Evolutionary conservation across 2,113 vertebrate species (phyloP), one percentile per base, ranked within the genome.

Genomic region (Phyllopteryx taeniolatus): DNA sequence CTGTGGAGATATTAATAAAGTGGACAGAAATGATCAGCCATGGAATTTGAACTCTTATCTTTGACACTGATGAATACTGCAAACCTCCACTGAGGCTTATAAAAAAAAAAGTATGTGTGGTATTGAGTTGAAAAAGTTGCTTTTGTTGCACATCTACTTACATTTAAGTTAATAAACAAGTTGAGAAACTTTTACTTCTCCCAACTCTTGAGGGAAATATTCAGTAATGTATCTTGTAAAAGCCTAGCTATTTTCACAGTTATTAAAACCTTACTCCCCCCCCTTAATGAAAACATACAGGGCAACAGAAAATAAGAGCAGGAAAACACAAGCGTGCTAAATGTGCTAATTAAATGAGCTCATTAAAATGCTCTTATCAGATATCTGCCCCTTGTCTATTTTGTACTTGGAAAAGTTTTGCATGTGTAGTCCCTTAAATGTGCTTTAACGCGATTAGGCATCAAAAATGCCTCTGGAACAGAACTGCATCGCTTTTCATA

Each of bases 1-100:
- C 80, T 83, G 85, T 78, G 80, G 79, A 86, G 82, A 80, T 83
- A 86, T 83, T 83, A 90, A 81, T 79, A 83, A 84, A 64, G 73
- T 72, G 73, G 65, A 74, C 75, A 79, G 73, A 81, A 68, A 53
- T 70, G 70, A 84, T 78, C 79, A 81, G 49, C 59, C 49, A 31
- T 39, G 22, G 60, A 75, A 74, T 71, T 43, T 68, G 59, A 33
- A 60, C 44, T 81, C 54, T 1, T 59, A 46, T 56, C 59, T 67
- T 64, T 73, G 66, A 82, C 0, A 19, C 70, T 71, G 31, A 46
- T 33, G 60, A 31, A 22, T 42, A 39, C 33, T 70, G 54, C 82
- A 81, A 54, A 42, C 60, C 57, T 47, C 22, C n/a, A 12, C 65
- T 64, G 10, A 74, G 69, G 57, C 10, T 15, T 5, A 70, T 43